Conservation (phyloP, 2,797 vertebrate genomes). For the Astyanax mexicanus region DNA sequence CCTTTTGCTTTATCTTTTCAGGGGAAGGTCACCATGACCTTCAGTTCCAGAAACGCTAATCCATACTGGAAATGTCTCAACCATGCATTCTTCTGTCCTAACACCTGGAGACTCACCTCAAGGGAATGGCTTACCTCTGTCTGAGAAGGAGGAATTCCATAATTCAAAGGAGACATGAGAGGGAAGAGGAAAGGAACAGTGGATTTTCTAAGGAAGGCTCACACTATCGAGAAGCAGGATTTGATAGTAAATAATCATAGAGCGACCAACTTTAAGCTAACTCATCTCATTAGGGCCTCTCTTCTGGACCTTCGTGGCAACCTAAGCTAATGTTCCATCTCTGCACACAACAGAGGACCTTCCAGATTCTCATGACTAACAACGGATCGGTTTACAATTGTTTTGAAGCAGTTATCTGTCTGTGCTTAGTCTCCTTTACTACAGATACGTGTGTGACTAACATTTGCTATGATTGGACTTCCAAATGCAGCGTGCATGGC, state of each 20-base stretch:
- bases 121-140: conserved; percentile 41
- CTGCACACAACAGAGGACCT: neutral
- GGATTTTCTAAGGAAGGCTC: neutral
- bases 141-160: conserved; percentile 39
- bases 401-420: neutral
- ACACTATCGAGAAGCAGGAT: neutral
- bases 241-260: conserved; percentile 11
- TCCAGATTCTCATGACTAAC: neutral
- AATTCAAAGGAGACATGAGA: conserved; percentile 11
- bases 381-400: neutral
- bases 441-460: conserved; percentile 13
- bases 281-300: conserved; percentile 17
- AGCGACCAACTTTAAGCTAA: conserved; percentile 30
- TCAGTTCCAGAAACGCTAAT: conserved; percentile 8
- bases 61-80: conserved; percentile 31
- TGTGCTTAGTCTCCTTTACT: conserved; percentile 4
- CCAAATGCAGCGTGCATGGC: neutral
- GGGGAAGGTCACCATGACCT: conserved; percentile 45
- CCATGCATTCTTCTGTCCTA: conserved; percentile 30
- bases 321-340: neutral
- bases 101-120: conserved; percentile 52
- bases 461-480: neutral
- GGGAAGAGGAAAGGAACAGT: conserved; percentile 18
- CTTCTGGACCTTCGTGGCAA: conserved; percentile 8
- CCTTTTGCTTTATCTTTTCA: conserved; percentile 45